A percentile compares a stretch with the other conserved stretches of the same genome.
phyloP scores from a whole-genome alignment of 2,113 vertebrate genomes.

The Bostrychus sinensis region DNA sequence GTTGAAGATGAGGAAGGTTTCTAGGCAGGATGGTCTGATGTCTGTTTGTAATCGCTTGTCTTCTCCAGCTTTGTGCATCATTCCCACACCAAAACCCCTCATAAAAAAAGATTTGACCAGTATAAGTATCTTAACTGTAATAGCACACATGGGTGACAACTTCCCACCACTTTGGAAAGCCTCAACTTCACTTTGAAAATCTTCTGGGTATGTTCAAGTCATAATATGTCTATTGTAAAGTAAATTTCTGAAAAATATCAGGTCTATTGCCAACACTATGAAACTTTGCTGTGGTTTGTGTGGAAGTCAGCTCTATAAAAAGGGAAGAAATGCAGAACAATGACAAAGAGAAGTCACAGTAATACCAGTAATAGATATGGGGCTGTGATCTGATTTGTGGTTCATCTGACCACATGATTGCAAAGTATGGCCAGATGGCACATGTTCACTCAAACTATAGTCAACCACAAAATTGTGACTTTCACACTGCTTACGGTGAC shows the following conservation, averaged over 20 bases:
- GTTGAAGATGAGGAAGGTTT: slow-evolving; percentile 70
- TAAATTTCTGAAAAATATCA: slow-evolving; percentile 13
- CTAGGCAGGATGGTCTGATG: slow-evolving; percentile 74
- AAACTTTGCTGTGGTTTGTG: slow-evolving; percentile 24
- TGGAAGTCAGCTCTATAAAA: slow-evolving; percentile 8
- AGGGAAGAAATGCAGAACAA: slow-evolving; percentile 39
- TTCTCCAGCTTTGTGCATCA: slow-evolving; percentile 22
- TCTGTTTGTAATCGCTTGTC: slow-evolving; percentile 39
- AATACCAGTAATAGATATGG: slow-evolving; percentile 44
- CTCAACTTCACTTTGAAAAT: background rate
- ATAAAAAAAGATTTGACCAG: background rate
- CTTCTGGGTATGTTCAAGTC: slow-evolving; percentile 3
- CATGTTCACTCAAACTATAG: slow-evolving; percentile 48
- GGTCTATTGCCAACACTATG: background rate
- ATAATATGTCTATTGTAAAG: slow-evolving; percentile 17
- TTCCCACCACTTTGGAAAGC: slow-evolving; percentile 6
- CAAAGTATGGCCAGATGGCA: slow-evolving; percentile 48
- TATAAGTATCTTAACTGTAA: background rate
- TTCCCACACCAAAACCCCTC: slow-evolving; percentile 40
- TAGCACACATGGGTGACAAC: background rate
- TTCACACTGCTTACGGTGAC: slow-evolving; percentile 28
- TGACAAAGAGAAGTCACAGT: slow-evolving; percentile 28
- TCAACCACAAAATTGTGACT: slow-evolving; percentile 52
- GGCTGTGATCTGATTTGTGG: slow-evolving; percentile 42
- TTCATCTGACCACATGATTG: slow-evolving; percentile 49